A percentile compares a stretch with the other conserved stretches of the same genome.
Conservation (phyloP, 2,888 invertebrate genomes). For the Rhodophaea formosa region DNA sequence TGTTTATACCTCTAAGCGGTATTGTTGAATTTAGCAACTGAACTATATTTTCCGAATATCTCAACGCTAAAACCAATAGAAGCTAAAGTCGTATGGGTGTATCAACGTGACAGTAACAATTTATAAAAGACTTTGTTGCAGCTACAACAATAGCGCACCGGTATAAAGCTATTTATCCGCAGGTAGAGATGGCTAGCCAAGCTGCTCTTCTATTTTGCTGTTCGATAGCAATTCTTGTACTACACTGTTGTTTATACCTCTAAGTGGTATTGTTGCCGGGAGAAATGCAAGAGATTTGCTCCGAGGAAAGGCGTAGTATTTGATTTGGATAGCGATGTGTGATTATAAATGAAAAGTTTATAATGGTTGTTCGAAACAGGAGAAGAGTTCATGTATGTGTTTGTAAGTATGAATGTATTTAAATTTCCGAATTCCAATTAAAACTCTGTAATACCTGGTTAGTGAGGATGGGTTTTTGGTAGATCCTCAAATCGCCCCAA, state of each 20-base stretch:
- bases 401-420: too few relatives aligned
- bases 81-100: background rate
- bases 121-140: constrained; percentile 13
- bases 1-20: background rate
- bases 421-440: too few relatives aligned
- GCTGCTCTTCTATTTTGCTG: constrained; percentile 5
- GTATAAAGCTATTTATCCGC: constrained; percentile 14
- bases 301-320: too few relatives aligned
- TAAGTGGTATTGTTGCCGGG: background rate
- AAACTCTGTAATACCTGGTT: too few relatives aligned
- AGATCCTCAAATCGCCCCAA: too few relatives aligned
- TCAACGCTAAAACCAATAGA: background rate
- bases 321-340: too few relatives aligned
- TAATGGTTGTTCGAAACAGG: too few relatives aligned
- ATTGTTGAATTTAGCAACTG: background rate
- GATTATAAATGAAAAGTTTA: too few relatives aligned
- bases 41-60: too few relatives aligned
- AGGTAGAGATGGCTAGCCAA: constrained; percentile 2
- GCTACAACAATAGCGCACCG: background rate
- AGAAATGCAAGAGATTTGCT: too few relatives aligned
- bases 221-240: constrained; percentile 10
- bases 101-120: constrained; percentile 11
- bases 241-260: background rate
- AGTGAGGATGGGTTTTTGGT: too few relatives aligned
- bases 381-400: too few relatives aligned